Evolutionary conservation across 2,797 vertebrate genomes (phyloP), one percentile per base, ranked within the genome.

Genomic region (Phataginus tricuspis): DNA sequence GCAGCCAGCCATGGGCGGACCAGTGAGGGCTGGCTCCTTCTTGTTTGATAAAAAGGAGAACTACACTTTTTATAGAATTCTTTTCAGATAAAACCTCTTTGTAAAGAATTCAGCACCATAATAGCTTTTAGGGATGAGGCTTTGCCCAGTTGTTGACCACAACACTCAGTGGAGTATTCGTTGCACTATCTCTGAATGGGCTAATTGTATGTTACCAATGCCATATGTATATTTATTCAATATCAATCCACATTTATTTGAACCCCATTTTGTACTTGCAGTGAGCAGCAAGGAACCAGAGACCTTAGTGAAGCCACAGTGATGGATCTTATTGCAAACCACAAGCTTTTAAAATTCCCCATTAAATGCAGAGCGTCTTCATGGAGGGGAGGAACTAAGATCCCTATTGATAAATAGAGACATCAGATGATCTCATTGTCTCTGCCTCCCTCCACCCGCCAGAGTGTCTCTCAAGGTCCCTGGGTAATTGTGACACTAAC

Each of bases 301-400:
- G 91, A 64, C 69, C 71, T 57, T 16, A 31, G 51, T 66, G 37
- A 95, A 96, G 86, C 91, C 91, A 25, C 71, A 78, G 72, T 61
- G 55, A 68, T 94, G 95, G 94, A 96, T 96, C 93, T 95, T 86
- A 96, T 92, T 96, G 96, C 95, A 97, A 96, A 95, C 95, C 94
- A 95, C 94, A 96, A 92, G 83, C 96, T 92, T 97, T 96, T 86
- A 95, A 96, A 96, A 95, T 89, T 91, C 93, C 69, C 68, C 83
- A 66, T 92, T 87, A 93, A 97, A 75, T 80, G 83, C 57, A 82
- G 74, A 84, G 88, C 74, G 80, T 71, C 74, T 87, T 97, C 72
- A 53, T 29, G 57, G 80, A 80, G 59, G 64, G 27, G 64, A 97
- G 77, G 64, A 91, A 69, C 93, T 66, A 57, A 98, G 96, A 96